Base-by-base conservation (phyloP, 2,113 vertebrate genomes). In the Plotosus lineatus region DNA sequence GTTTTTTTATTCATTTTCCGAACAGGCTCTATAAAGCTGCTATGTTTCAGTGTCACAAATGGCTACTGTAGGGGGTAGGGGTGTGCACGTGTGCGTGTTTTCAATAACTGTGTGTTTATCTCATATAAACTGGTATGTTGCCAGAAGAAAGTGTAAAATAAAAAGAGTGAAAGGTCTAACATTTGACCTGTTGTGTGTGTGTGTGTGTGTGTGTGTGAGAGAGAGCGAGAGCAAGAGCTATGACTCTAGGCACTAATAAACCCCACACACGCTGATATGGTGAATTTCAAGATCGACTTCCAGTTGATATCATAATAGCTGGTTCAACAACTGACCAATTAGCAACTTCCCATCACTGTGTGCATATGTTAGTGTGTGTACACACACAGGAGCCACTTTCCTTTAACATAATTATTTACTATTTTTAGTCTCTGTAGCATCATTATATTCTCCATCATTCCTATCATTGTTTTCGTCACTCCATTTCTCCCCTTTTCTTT, bases 31-130 rank as follows among this genome's bases (percentile, higher is more conserved):
- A 38, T 6, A 12, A 77, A n/a, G 31, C 78, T 78, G 48, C 79
- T 68, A 74, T 56, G 19, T 65, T 55, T 68, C 68, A 19, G 14
- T 63, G 80, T 55, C 68, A 68, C 66, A 73, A 55, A 66, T 28
- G 14, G 46, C 48, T 51, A 44, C 23, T 68, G 71, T 42, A 79
- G 51, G 36, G 28, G 66, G 76, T 73, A 42, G 65, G 0, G 21
- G 31, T 42, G 28, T 79, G 58, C 44, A 21, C 38, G 51, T 71
- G 33, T 23, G 44, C 60, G 33, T 71, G 63, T 63, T 60, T 66
- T 23, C 33, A 10, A 40, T 44, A 44, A 42, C 12, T 66, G 9
- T 6, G 65, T 69, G 23, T 42, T 42, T 44, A 7, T 4, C 23
- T 69, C 6, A 21, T 63, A 21, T 63, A 0, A 40, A 12, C 63